phyloP scores from a whole-genome alignment of 2,888 invertebrate species.

The Ophioninae sp. region DNA sequence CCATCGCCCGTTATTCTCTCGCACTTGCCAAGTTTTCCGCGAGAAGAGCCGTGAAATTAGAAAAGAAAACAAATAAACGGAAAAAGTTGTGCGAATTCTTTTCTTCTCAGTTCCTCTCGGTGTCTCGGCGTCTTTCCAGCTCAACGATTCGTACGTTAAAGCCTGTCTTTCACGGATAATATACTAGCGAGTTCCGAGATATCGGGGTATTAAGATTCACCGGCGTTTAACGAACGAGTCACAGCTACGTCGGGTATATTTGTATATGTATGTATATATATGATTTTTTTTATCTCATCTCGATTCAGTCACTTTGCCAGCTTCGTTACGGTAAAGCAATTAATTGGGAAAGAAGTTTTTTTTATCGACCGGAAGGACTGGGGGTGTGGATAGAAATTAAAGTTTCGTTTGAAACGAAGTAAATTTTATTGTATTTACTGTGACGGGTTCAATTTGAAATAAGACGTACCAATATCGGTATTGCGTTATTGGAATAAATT shows the following conservation, averaged over 20 bases:
- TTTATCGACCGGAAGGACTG: neutral
- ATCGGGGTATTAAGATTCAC: neutral
- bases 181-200: neutral
- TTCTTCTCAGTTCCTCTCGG: slow-evolving; percentile 2
- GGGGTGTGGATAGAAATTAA: neutral
- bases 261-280: neutral
- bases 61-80: slow-evolving; percentile 2
- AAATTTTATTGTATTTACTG: neutral
- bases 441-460: neutral
- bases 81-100: neutral
- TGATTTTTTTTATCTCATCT: neutral
- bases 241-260: neutral
- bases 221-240: slow-evolving; percentile 1
- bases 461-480: neutral
- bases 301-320: neutral
- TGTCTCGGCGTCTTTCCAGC: slow-evolving; percentile 15
- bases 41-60: slow-evolving; percentile 11
- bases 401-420: neutral
- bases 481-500: neutral
- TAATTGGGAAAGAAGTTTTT: neutral
- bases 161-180: neutral
- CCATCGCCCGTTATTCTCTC: slow-evolving; percentile 61
- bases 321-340: neutral
- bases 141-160: slow-evolving; percentile 17
- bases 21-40: slow-evolving; percentile 8